Evolutionary conservation across 1,140 invertebrate species (phyloP), one percentile per base, ranked within the genome.

Genomic region (Euura saliciscinereae): DNA sequence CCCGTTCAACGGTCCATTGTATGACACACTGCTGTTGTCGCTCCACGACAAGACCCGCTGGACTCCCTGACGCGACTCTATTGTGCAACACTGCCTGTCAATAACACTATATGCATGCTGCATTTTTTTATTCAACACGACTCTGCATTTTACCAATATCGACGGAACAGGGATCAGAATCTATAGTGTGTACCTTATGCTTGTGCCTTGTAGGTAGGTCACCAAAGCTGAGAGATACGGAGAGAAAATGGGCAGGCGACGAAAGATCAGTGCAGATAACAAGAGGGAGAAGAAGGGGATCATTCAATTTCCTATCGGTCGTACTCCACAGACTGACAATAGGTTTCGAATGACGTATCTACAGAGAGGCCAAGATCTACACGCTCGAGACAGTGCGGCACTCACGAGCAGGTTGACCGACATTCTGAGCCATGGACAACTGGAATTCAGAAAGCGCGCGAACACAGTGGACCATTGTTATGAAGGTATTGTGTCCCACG

Each of bases 391-490:
- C 51, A 59, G 51, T 59, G 51, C 51, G 51, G 51, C 13, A 59
- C 51, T 59, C 51, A 59, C 51, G 51, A 59, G 51, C 51, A 59
- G 51, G 51, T 59, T 59, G 51, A 59, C 51, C 51, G 51, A 59
- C 51, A 59, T 59, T 59, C 51, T 59, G 51, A n/a, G 10, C 10
- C 51, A n/a, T n/a, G 51, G 51, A 59, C 51, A 59, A 59, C 51
- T 8, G 51, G 51, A 59, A 59, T 59, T 59, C 51, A 59, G 51
- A 59, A n/a, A 59, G 13, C 51, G 51, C 51, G 51, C 51, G 51
- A 8, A 59, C 51, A 59, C 51, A 59, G 51, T 59, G 51, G 51
- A n/a, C 51, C 51, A 59, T 59, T 59, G 51, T 59, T 59, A 59
- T 59, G 8, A 59, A 59, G 6, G 51, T 11, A 59, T n/a, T 59